phyloP scores from a whole-genome alignment of 92 coral and sea anemone species.

The Porites rus region DNA sequence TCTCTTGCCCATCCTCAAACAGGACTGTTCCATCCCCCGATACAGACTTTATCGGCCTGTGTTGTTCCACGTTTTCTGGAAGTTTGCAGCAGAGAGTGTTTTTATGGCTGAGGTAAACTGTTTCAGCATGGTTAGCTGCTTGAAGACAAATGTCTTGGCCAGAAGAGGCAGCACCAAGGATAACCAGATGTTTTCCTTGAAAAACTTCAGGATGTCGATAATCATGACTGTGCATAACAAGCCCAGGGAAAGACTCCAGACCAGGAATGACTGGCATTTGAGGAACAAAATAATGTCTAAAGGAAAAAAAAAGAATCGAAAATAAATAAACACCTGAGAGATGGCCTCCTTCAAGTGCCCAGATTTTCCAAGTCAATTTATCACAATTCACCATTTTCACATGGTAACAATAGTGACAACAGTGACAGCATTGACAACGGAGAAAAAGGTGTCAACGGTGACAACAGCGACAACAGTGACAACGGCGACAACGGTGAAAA shows the following conservation, averaged over 20 bases:
- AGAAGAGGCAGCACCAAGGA: slow-evolving; percentile 80
- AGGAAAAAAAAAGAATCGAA: slow-evolving; percentile 3
- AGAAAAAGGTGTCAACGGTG: too few species aligned
- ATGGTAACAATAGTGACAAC: too few species aligned
- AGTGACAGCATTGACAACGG: too few species aligned
- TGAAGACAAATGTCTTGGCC: slow-evolving; percentile 84
- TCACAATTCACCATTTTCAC: too few species aligned
- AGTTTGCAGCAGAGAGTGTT: slow-evolving; percentile 30
- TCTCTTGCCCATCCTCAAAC: slow-evolving; percentile 58
- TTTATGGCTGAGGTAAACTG: slow-evolving; percentile 79
- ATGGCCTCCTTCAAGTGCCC: too few species aligned
- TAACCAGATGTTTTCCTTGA: slow-evolving; percentile 64
- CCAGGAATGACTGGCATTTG: slow-evolving; percentile 76
- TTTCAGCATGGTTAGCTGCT: slow-evolving; percentile 53
- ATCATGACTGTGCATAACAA: slow-evolving; percentile 79
- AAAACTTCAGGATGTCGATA: slow-evolving; percentile 75
- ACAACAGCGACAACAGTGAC: too few species aligned
- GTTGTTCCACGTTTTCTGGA: slow-evolving; percentile 73
- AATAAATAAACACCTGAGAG: background rate
- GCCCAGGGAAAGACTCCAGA: slow-evolving; percentile 75
- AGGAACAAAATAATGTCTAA: slow-evolving; percentile 81
- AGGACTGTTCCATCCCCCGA: slow-evolving; percentile 65
- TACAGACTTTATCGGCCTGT: slow-evolving; percentile 47
- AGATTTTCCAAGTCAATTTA: too few species aligned
- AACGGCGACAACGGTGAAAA: too few species aligned